phyloP scores from a whole-genome alignment of 2,888 invertebrate genomes.

The Neoascia interrupta region DNA sequence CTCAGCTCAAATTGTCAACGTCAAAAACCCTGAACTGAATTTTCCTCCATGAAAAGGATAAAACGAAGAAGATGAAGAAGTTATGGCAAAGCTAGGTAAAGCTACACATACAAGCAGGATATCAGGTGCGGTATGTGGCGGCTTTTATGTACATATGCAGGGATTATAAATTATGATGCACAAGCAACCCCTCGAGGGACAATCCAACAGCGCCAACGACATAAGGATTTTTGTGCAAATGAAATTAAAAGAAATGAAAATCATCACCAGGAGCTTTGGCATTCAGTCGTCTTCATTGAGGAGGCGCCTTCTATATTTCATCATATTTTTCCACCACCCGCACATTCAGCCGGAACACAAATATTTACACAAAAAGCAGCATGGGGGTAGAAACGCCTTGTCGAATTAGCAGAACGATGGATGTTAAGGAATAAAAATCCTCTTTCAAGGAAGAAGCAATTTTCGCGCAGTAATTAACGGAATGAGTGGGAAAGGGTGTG shows the following conservation, averaged over 20 bases:
- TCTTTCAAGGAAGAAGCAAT: slow-evolving; percentile 31
- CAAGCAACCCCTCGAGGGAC: background rate
- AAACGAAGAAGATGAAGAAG: background rate
- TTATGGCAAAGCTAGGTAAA: background rate
- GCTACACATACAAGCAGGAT: too few relatives aligned
- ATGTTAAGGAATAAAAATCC: background rate
- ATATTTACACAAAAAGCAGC: slow-evolving; percentile 40
- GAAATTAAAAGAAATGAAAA: slow-evolving; percentile 24
- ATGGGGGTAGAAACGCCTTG: background rate
- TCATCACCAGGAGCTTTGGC: slow-evolving; percentile 20
- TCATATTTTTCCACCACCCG: background rate
- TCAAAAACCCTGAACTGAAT: slow-evolving; percentile 50
- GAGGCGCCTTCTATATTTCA: too few relatives aligned
- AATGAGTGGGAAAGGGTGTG: background rate
- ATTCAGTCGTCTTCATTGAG: slow-evolving; percentile 2
- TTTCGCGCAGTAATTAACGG: slow-evolving; percentile 48
- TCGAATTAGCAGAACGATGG: slow-evolving; percentile 39
- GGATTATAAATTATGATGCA: slow-evolving; percentile 43
- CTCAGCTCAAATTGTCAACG: slow-evolving; percentile 45
- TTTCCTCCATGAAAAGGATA: slow-evolving; percentile 23
- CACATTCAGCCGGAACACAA: slow-evolving; percentile 34
- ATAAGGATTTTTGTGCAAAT: background rate
- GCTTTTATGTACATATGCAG: slow-evolving; percentile 7
- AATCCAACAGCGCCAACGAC: background rate
- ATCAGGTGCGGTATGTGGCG: background rate